Conservation (phyloP, 2,113 vertebrate genomes). For the Syrmaticus mikado region DNA sequence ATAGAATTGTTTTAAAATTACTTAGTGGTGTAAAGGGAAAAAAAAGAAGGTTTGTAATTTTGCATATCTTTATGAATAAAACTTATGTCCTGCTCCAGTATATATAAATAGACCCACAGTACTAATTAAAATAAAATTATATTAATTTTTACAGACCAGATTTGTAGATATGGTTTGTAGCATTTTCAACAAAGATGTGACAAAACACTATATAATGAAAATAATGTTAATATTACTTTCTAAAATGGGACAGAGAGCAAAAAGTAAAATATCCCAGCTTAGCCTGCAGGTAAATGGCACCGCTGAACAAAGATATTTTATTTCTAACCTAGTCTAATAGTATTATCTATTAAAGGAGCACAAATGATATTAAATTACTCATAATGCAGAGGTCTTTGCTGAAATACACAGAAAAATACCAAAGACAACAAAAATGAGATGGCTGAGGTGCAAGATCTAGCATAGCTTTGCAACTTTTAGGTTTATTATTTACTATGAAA, state of each 20-base stretch:
- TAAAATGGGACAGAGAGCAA: not conserved
- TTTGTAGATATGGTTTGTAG: not conserved
- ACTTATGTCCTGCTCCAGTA: accelerated
- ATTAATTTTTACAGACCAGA: not conserved
- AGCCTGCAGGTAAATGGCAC: not conserved
- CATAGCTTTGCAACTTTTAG: not conserved
- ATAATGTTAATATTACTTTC: not conserved
- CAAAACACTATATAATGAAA: not conserved
- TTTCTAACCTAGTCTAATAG: not conserved
- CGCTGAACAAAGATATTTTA: not conserved
- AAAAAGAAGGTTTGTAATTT: not conserved
- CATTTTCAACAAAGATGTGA: not conserved
- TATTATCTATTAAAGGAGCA: not conserved
- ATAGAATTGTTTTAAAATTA: conserved; percentile 13
- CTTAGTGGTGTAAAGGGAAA: not conserved
- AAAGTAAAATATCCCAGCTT: not conserved
- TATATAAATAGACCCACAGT: not conserved
- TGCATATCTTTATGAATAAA: not conserved
- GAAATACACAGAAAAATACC: not conserved
- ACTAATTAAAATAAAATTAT: not conserved
- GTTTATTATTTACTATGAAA: not conserved
- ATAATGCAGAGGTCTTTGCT: not conserved
- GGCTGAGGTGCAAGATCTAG: not conserved
- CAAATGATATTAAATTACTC: not conserved
- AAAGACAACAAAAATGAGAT: not conserved